A percentile compares a stretch with the other conserved stretches of the same genome.
These are phyloP conservation scores for Chymomyza costata DNA, from an alignment of 1,140 invertebrate genomes.

Conservation along the genomic window DNA sequence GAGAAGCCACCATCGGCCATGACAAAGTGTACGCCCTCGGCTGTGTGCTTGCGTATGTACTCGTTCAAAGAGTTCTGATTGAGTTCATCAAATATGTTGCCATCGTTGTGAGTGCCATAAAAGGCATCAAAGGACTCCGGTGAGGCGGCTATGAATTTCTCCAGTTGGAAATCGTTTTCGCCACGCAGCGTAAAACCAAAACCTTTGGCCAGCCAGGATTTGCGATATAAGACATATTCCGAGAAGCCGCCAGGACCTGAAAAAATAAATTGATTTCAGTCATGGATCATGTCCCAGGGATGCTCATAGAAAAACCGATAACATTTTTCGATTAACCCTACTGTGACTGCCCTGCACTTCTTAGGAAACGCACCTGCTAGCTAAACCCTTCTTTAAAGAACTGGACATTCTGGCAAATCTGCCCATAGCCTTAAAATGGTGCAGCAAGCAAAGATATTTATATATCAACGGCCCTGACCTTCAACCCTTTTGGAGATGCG, in stretches of 20 bases:
- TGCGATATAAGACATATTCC: slow-evolving; percentile 93
- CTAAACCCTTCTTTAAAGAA: too few species aligned
- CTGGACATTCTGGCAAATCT: too few species aligned
- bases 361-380: too few species aligned
- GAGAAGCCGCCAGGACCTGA: slow-evolving; percentile 93
- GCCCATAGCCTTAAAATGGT: too few species aligned
- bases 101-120: slow-evolving; percentile 90
- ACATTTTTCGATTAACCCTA: too few species aligned
- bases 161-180: slow-evolving; percentile 92
- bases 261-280: neutral
- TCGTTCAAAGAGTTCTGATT: slow-evolving; percentile 87
- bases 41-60: slow-evolving; percentile 85
- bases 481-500: too few species aligned
- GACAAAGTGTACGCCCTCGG: slow-evolving; percentile 92
- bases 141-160: slow-evolving; percentile 90
- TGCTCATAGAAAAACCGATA: too few species aligned
- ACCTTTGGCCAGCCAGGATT: slow-evolving; percentile 88
- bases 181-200: slow-evolving; percentile 95
- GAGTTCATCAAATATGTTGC: slow-evolving; percentile 89
- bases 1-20: slow-evolving; percentile 98
- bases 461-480: too few species aligned
- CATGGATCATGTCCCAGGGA: too few species aligned
- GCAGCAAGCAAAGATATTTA: too few species aligned
- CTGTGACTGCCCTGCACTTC: too few species aligned
- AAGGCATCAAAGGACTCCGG: slow-evolving; percentile 93